Evolutionary conservation across 2,113 vertebrate genomes (phyloP), one percentile per base, ranked within the genome.

Genomic region (Dasyurus viverrinus): DNA sequence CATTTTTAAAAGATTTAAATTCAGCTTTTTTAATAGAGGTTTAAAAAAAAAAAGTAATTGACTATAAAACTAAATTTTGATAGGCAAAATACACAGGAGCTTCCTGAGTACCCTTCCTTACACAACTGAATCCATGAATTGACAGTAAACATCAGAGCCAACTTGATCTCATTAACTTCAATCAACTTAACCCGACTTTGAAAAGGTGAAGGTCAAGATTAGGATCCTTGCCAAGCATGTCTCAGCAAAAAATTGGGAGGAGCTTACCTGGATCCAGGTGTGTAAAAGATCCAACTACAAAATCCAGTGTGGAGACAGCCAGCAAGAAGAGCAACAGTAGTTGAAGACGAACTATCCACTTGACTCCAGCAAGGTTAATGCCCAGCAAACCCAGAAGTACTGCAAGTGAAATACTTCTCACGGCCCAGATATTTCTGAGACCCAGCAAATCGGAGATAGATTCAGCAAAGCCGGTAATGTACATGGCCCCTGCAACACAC

Each of bases 401-500:
- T 0, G 94, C 98, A 1, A 99, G 97, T 0, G 99, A 99, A 98
- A 99, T 99, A 52, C 99, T 98, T 0, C 99, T 98, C 54, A 99
- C 99, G 0, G 98, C 99, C 99, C 99, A 99, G 97, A 99, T 99
- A 36, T 97, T 99, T 98, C 98, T 97, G 90, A 99, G 98, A 36
- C 97, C 98, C 97, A 99, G 97, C 46, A 99, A 96, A 16, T 99
- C 99, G 0, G 99, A 99, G 55, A 99, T 99, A 8, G 99, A 99
- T 98, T 99, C 99, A 0, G 99, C 99, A 93, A 99, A 99, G 93
- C 99, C 99, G 0, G 99, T 99, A 98, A 99, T 99, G 95, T 99
- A 99, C 99, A 99, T 99, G 93, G 99, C 99, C 92, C 99, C 99
- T 97, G 99, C 99, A 97, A 99, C 99, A 52, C 99, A 99, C 99